Evolutionary conservation across 2,888 invertebrate species (phyloP), one percentile per base, ranked within the genome.

Genomic region (Drosophila kokeensis): DNA sequence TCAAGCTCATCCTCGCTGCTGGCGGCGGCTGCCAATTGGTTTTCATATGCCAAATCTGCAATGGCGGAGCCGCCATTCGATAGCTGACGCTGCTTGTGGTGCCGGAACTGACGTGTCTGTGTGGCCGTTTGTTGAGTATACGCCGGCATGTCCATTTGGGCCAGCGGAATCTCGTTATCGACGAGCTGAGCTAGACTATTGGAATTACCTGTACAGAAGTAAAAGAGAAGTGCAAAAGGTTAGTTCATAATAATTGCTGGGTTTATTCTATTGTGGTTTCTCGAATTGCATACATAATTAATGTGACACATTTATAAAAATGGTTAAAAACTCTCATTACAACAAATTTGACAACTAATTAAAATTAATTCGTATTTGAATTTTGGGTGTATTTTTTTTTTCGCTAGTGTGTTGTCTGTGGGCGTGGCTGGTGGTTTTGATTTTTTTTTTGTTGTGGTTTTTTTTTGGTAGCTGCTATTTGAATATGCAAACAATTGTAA

Each of bases 161-260:
- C 95, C 87, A 95, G 90, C 58, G 95, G 95, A 76, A 95, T 94
- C 93, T 95, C 95, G 89, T 95, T 95, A 80, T 94, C 94, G 76
- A 95, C 95, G 87, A 95, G 93, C 89, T 95, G 95, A 66, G 95
- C 95, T 91, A 95, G 94, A 91, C 95, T 95, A 93, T 95, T 95
- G 81, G 95, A 94, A 91, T 95, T 95, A 93, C 95, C 95, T 95
- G 94, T 27, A n/a, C 40, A 21, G 30, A 55, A 27, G 38, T 38
- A 55, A 87, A 82, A 69, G 86, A 87, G 30, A 79, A 15, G 29
- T 27, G 13, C 13, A 13, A 21, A 24, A 7, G 30, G 34, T 88
- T 86, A 84, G 84, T 81, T 24, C 27, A 38, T 55, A 57, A 70
- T 42, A 48, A 69, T 79, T 68, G 42, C 53, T 58, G 32, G 8